These are phyloP conservation scores for Andricus grossulariae DNA, from an alignment of 1,140 invertebrate species.

Conservation along the genomic window DNA sequence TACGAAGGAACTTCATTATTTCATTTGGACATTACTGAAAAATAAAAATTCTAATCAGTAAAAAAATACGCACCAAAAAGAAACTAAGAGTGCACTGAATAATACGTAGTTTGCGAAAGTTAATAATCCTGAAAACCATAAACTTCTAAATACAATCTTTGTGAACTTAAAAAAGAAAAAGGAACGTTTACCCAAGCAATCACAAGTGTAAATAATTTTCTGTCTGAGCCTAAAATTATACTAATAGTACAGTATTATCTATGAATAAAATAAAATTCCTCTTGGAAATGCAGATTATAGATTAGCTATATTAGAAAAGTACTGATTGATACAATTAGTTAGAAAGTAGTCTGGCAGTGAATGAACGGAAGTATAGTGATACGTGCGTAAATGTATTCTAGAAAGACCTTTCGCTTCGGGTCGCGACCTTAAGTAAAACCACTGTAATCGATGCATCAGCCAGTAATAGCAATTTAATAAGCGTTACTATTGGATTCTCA, in stretches of 20 bases:
- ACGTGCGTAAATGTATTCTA: constrained; percentile 17
- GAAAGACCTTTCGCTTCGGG: not conserved
- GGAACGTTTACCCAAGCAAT: too few relatives aligned
- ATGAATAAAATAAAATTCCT: constrained; percentile 4
- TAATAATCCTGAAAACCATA: too few relatives aligned
- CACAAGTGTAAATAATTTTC: too few relatives aligned
- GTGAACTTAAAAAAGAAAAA: too few relatives aligned
- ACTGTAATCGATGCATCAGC: constrained; percentile 11
- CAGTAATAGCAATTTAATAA: constrained; percentile 59
- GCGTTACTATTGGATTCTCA: constrained; percentile 44
- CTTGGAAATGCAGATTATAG: constrained; percentile 9
- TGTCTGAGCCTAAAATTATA: not conserved
- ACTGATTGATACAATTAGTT: constrained; percentile 27
- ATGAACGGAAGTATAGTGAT: constrained; percentile 23
- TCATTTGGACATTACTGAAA: too few relatives aligned
- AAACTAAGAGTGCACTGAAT: too few relatives aligned
- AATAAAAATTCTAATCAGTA: too few relatives aligned
- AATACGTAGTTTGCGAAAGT: too few relatives aligned
- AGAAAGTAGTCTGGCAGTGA: constrained; percentile 18
- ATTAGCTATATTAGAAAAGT: not conserved
- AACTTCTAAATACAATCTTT: too few relatives aligned
- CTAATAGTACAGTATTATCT: not conserved
- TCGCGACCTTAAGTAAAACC: constrained; percentile 18
- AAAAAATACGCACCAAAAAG: too few relatives aligned
- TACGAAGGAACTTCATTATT: too few relatives aligned